Conservation (phyloP, 2,888 invertebrate species). For the Aphidoletes aphidimyza region DNA sequence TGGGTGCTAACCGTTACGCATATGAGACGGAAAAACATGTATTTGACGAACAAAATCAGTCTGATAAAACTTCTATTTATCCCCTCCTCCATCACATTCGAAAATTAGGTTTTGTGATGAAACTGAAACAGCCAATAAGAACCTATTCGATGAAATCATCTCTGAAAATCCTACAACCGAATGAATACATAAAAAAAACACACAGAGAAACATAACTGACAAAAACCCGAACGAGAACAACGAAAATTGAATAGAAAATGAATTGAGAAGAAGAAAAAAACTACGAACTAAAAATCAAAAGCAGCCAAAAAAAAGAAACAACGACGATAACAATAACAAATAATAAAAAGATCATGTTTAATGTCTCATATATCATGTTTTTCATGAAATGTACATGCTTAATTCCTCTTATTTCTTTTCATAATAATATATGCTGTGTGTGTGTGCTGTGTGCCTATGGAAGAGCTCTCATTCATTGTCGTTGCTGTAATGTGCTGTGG, state of each 20-base stretch:
- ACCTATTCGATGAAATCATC: too few species aligned
- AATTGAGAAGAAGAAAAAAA: background rate
- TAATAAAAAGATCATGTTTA: slow-evolving; percentile 55
- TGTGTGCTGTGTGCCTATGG: background rate
- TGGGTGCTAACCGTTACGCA: too few species aligned
- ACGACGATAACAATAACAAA: slow-evolving; percentile 47
- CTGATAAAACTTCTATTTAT: too few species aligned
- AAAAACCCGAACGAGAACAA: background rate
- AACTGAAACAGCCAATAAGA: too few species aligned
- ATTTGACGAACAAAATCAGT: too few species aligned
- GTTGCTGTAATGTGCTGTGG: background rate
- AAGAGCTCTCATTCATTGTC: background rate
- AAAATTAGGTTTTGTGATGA: too few species aligned
- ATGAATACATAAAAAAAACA: too few species aligned
- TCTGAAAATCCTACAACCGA: too few species aligned
- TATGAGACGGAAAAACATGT: too few species aligned
- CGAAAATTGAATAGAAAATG: background rate
- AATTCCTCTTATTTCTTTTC: slow-evolving; percentile 45
- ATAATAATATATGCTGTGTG: background rate
- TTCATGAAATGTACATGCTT: slow-evolving; percentile 49
- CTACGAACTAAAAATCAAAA: background rate
- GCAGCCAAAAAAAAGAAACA: background rate
- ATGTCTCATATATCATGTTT: slow-evolving; percentile 55
- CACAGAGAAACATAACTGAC: background rate
- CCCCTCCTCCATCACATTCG: too few species aligned